phyloP scores from a whole-genome alignment of 2,113 vertebrate genomes.

The Dendropsophus ebraccatus region DNA sequence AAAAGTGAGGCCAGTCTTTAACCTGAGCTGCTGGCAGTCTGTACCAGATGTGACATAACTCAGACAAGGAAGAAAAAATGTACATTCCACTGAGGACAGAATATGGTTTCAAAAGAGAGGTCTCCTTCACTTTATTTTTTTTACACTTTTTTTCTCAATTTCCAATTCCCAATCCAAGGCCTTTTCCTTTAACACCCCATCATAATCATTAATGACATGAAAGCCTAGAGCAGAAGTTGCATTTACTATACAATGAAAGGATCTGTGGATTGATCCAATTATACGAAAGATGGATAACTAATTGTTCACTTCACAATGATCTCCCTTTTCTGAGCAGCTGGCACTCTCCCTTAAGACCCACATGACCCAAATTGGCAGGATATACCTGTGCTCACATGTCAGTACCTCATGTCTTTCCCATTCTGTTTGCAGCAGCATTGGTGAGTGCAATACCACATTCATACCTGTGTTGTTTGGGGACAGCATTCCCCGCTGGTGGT shows the following conservation, averaged over 20 bases:
- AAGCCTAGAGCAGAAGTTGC: background rate
- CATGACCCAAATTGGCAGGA: too few species aligned
- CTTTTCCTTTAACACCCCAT: slow-evolving; percentile 1
- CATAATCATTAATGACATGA: background rate
- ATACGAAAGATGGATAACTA: background rate
- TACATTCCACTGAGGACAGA: slow-evolving; percentile 53
- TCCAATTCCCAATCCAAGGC: slow-evolving; percentile 19
- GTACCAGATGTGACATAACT: slow-evolving; percentile 60
- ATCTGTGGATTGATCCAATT: background rate
- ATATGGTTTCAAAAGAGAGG: slow-evolving; percentile 50
- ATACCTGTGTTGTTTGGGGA: too few species aligned
- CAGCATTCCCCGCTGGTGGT: too few species aligned
- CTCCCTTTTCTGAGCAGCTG: too few species aligned
- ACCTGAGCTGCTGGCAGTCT: slow-evolving; percentile 58
- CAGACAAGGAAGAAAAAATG: slow-evolving; percentile 54
- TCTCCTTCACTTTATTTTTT: slow-evolving; percentile 32
- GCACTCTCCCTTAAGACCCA: too few species aligned
- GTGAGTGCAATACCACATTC: too few species aligned
- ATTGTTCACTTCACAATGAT: background rate
- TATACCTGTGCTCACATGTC: too few species aligned
- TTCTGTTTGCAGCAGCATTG: too few species aligned
- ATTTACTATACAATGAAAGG: background rate
- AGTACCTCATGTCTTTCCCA: too few species aligned
- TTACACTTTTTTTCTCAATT: background rate
- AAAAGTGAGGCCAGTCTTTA: slow-evolving; percentile 55